Evolutionary conservation across 2,888 invertebrate genomes (phyloP).

Genomic region (Melinaea menophilus): DNA sequence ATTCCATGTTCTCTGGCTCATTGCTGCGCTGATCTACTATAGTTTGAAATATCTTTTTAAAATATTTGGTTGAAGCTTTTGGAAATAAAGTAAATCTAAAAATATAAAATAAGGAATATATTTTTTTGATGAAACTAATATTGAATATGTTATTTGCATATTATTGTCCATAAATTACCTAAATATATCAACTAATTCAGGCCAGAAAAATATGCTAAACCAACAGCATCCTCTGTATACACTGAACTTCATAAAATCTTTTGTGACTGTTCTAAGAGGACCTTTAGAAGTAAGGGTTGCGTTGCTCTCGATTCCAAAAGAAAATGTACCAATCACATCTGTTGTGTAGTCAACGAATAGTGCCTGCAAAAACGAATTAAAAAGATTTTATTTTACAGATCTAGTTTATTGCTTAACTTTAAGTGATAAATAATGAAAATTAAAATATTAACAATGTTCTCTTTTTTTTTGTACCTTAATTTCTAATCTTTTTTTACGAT

Average conservation of each 20-base stretch:
- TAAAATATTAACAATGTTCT: too few relatives aligned
- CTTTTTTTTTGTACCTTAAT: conserved; percentile 27
- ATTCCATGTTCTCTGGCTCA: conserved; percentile 6
- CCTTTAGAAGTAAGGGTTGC: conserved; percentile 44
- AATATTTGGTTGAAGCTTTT: conserved; percentile 40
- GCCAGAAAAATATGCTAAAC: conserved; percentile 52
- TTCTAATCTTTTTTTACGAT: conserved; percentile 28
- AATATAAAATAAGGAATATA: conserved; percentile 4
- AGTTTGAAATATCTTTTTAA: conserved; percentile 39
- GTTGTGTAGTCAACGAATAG: conserved; percentile 45
- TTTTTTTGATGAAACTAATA: neutral
- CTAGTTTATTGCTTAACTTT: too few relatives aligned
- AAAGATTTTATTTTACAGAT: too few relatives aligned
- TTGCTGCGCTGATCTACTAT: conserved; percentile 44
- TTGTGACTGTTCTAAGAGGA: conserved; percentile 42
- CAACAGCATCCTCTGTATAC: conserved; percentile 41
- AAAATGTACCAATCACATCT: conserved; percentile 47
- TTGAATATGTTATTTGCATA: neutral
- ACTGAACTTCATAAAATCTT: conserved; percentile 41
- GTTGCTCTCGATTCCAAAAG: conserved; percentile 46
- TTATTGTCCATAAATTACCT: conserved; percentile 32
- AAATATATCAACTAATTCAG: conserved; percentile 46
- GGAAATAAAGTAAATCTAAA: conserved; percentile 54
- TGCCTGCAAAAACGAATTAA: conserved; percentile 30
- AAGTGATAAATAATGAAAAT: neutral